A percentile compares a stretch with the other conserved stretches of the same genome.
Evolutionary conservation across 1,140 invertebrate genomes (phyloP).

Genomic region (Carcinoscorpius rotundicauda): DNA sequence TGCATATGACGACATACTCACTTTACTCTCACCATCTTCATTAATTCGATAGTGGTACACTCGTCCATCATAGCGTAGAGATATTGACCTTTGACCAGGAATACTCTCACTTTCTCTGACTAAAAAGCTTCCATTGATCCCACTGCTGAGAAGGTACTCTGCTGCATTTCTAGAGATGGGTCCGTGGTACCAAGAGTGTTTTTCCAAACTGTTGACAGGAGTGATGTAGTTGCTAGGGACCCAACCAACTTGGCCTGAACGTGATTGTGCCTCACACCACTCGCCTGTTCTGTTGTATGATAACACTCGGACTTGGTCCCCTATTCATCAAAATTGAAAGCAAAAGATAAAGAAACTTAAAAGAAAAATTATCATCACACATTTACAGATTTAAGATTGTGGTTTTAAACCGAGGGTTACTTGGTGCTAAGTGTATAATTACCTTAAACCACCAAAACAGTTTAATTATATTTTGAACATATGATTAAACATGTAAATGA

Average conservation of each 20-base stretch:
- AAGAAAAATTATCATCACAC: not conserved
- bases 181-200: conserved; percentile 98
- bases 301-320: conserved; percentile 89
- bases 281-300: conserved; percentile 98
- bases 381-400: conserved; percentile 2
- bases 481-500: too few relatives aligned
- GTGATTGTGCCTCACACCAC: conserved; percentile 98
- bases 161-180: conserved; percentile 89
- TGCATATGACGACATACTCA: not conserved
- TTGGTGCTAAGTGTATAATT: too few relatives aligned
- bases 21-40: conserved; percentile 77
- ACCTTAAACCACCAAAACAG: too few relatives aligned
- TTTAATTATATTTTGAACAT: too few relatives aligned
- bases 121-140: conserved; percentile 97
- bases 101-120: conserved; percentile 95
- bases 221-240: conserved; percentile 97
- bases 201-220: conserved; percentile 95
- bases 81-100: conserved; percentile 94
- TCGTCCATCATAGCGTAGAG: conserved; percentile 66
- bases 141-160: conserved; percentile 93
- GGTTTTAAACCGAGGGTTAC: conserved; percentile 1
- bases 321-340: conserved; percentile 38
- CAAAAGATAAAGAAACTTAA: conserved; percentile 13
- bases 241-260: conserved; percentile 85
- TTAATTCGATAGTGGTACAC: conserved; percentile 98